Base-by-base conservation (phyloP, 2,888 invertebrate genomes). In the Andrena camellia region DNA sequence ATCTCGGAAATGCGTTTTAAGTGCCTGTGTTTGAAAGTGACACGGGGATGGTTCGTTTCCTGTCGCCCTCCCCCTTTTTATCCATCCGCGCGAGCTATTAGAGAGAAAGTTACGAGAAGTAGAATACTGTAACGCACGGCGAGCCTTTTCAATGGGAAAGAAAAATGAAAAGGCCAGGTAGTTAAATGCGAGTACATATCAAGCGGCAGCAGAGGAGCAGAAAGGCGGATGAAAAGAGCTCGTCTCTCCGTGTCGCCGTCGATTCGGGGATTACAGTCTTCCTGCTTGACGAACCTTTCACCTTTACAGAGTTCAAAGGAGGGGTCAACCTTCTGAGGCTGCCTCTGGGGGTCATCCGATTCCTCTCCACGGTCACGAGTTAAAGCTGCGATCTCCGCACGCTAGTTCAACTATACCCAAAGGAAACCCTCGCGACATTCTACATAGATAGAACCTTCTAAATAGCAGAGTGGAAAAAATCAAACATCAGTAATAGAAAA, bases 211-310 rank as follows among this genome's bases (percentile, higher is more conserved):
- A 35, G 73, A 75, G 67, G 52, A 68, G 71, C 23, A 62, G 78
- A 57, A 74, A 68, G 57, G 70, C 50, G 71, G 63, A 82, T 75
- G 76, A 71, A 78, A 68, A 71, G 73, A 79, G 33, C 78, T 71
- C 73, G 85, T 73, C 78, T 73, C 57, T 57, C 57, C 66, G 75
- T 57, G 75, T 76, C 81, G 52, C 73, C 69, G 86, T 80, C 86
- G 83, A 85, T 86, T 86, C 85, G 64, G 78, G 66, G 68, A 79
- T 86, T 77, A 77, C 77, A 79, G 79, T 70, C 85, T 77, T 48
- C 20, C 31, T 33, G 67, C 70, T 77, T 68, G 71, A 77, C 78
- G 78, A 84, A 74, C 77, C 85, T 81, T 85, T 80, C 85, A 80
- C 64, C 85, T 75, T 85, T 86, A 78, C 80, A 75, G 48, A 83